Evolutionary conservation across 2,888 invertebrate species (phyloP), one percentile per base, ranked within the genome.

Genomic region (Tetropium fuscum): DNA sequence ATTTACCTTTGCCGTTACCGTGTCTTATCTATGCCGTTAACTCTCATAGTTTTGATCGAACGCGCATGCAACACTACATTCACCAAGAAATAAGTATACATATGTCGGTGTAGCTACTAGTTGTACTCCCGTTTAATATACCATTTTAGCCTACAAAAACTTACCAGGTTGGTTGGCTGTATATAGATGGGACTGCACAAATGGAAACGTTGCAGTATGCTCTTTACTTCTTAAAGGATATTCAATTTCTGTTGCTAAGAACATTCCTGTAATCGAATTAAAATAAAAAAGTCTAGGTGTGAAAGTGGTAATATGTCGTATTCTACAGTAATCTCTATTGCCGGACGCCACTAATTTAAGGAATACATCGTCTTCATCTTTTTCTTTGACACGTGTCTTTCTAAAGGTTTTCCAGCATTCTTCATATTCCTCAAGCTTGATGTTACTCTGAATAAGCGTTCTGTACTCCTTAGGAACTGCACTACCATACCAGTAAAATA

Each of bases 211-310:
- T 15, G 71, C 68, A n/a, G 59, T 27, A 34, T 57, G 40, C 18
- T 54, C 38, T 7, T 41, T 27, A 41, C 58, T 57, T 15, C 68
- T 67, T 36, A 73, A 59, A 19, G 70, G 63, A 58, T 73, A 69
- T 30, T 70, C 67, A 7, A 73, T 53, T 64, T 72, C 71, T 7
- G 66, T 68, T 3, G 68, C 68, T 44, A 54, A 43, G 60, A 74
- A 73, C 20, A 45, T 22, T 5, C 72, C 74, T 19, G 67, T 66
- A 10, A 72, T 66, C 16, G 60, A 61, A 53, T 71, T 72, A 4
- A 74, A 66, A 63, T 73, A 74, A 62, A 71, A 73, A 22, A 74
- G 60, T 55, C 64, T 69, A 16, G 74, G 73, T 8, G 62, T 71
- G 44, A 59, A 70, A 41, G 58, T 27, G 7, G 13, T 16, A 8